Evolutionary conservation across 2,797 vertebrate genomes (phyloP).

Genomic region (Danio jaintianensis): DNA sequence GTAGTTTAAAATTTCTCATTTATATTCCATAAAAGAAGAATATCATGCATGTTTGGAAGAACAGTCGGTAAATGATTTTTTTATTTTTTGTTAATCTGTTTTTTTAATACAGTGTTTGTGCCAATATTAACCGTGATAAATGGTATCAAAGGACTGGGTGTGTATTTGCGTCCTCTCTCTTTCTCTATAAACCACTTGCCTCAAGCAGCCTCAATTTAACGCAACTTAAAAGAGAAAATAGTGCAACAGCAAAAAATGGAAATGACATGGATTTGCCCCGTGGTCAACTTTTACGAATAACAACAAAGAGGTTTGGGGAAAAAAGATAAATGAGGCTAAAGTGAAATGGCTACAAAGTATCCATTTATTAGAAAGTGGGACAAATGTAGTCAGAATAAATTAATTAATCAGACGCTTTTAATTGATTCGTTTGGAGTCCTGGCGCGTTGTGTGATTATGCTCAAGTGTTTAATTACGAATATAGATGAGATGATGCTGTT

Average conservation of each 20-base stretch:
- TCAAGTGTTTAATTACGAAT: constrained; percentile 94
- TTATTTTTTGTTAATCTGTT: constrained; percentile 1
- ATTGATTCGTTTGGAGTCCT: constrained; percentile 89
- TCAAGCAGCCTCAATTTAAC: constrained; percentile 43
- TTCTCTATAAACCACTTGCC: constrained; percentile 19
- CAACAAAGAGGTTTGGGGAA: constrained; percentile 43
- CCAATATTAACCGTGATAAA: constrained; percentile 33
- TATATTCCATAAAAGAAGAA: neutral
- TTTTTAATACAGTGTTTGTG: neutral
- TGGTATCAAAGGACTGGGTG: neutral
- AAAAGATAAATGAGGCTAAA: constrained; percentile 52
- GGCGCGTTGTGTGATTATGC: constrained; percentile 90
- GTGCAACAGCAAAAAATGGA: constrained; percentile 41
- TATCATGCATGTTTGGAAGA: neutral
- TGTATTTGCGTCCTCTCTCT: constrained; percentile 1
- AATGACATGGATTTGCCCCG: constrained; percentile 50
- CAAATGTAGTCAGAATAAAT: constrained; percentile 78
- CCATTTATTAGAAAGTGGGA: constrained; percentile 67
- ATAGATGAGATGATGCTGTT: constrained; percentile 91
- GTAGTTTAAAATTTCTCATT: neutral
- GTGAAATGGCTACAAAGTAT: constrained; percentile 55
- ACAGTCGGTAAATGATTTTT: no score
- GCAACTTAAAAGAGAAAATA: constrained; percentile 47
- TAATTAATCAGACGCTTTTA: constrained; percentile 82
- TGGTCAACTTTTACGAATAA: constrained; percentile 46